These are phyloP conservation scores for Eclectus roratus DNA, from an alignment of 2,113 vertebrate species.

Conservation along the genomic window DNA sequence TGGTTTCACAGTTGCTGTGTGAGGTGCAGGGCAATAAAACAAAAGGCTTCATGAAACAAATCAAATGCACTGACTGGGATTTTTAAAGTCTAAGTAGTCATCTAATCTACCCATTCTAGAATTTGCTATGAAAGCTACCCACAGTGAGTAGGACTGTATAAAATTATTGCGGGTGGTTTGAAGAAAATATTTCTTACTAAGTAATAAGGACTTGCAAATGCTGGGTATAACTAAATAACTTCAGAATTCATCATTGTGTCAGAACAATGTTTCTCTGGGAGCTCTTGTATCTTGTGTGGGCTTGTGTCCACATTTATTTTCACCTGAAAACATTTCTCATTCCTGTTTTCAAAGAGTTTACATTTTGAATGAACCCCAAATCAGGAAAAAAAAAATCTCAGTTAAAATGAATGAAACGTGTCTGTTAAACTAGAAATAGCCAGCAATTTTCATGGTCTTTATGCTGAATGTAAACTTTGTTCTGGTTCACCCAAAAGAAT, in stretches of 20 bases:
- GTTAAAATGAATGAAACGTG: background rate
- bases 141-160: background rate
- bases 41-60: conserved; percentile 54
- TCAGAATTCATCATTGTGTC: background rate
- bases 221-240: background rate
- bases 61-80: background rate
- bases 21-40: background rate
- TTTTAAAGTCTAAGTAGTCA: conserved; percentile 8
- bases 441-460: background rate
- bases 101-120: background rate
- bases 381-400: background rate
- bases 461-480: background rate
- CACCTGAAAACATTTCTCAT: background rate
- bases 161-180: background rate
- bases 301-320: background rate
- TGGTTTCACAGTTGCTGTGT: background rate
- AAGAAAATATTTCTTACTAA: background rate
- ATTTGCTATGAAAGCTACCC: background rate
- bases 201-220: background rate
- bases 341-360: background rate
- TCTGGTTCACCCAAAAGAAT: background rate
- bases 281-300: background rate
- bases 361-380: background rate
- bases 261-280: background rate
- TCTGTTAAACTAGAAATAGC: background rate